Evolutionary conservation across 2,797 vertebrate species (phyloP), one percentile per base, ranked within the genome.

Genomic region (Galagoides demidoff): DNA sequence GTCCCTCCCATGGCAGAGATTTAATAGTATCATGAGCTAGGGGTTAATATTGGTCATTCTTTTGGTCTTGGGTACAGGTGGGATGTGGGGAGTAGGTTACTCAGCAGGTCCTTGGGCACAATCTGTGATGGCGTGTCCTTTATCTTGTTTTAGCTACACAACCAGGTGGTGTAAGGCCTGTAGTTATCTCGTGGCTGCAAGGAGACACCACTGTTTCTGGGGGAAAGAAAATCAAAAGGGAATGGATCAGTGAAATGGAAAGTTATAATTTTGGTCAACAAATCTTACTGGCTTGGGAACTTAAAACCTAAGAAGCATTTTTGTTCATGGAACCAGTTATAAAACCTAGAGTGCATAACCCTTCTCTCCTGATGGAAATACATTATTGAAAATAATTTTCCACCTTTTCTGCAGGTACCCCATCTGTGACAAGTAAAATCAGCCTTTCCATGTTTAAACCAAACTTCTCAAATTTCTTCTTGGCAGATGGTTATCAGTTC

Each of bases 381-480:
- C 78, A 95, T 45, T 52, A 25, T 86, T 82, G 74, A 94, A 95
- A 97, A 96, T 39, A 90, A 55, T 64, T 70, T 37, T 1, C 8
- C 16, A 7, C 31, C 17, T 82, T 89, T 66, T 13, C 25, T 86
- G 22, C 61, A 96, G 77, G 61, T 81, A 76, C 73, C 55, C 76
- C 94, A 96, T 95, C 89, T 97, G 96, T 95, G 90, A 94, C 55
- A 92, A 97, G 19, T 76, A 61, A 79, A 96, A 73, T 90, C 89
- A 91, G 85, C 49, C 96, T 95, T 95, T 85, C 64, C 85, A 68
- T 27, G 43, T 94, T 97, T 95, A 96, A 96, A 87, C 27, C 55
- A 82, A 95, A 93, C 83, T 96, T 96, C 94, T 97, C 95, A 96
- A 96, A 95, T 97, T 97, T 96, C 96, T 81, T 95, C 49, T 92